Evolutionary conservation across 2,797 vertebrate genomes (phyloP), one percentile per base, ranked within the genome.

Genomic region (Pangasius djambal): DNA sequence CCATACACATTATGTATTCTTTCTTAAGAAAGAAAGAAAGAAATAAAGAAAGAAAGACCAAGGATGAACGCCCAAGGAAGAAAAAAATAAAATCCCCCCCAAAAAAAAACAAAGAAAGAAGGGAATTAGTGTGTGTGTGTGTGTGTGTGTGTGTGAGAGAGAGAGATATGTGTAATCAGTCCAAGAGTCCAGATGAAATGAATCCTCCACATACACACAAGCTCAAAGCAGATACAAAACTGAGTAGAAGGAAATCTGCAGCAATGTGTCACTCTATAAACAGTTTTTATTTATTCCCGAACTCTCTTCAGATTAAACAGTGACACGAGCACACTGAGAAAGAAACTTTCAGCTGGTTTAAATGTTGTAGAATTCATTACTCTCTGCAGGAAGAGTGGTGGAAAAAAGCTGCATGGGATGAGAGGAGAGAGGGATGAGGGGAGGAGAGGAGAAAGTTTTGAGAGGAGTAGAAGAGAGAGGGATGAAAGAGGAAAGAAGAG

Each of bases 161-260:
- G 15, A 18, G 69, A 18, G 31, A 37, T 20, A 48, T 5, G 59
- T 78, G 40, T 48, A 67, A 86, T 55, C 83, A 82, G 25, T 37
- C 69, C n/a, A 52, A 85, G 70, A 57, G 86, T 67, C 85, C 57
- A 78, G 72, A 78, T 83, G 52, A 88, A 83, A 86, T 89, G 87
- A 87, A 90, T 86, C 86, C 72, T 16, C 57, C 65, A 88, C 89
- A 61, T 87, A 79, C 85, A 75, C 82, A 55, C 67, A 87, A 16
- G 20, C 48, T 34, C 77, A 37, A 44, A 87, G 79, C 52, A 88
- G 44, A 77, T 82, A 63, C 72, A 77, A 81, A 90, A 84, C 44
- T 22, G 67, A 85, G 65, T 55, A 69, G 70, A 89, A 50, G 59
- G 37, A 78, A 78, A 50, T 61, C 57, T 57, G 6, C 59, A 55